Percentiles rank a stretch among this genome's conserved stretches.
Conservation (phyloP, 2,113 vertebrate genomes). For the Bagarius yarrelli region DNA sequence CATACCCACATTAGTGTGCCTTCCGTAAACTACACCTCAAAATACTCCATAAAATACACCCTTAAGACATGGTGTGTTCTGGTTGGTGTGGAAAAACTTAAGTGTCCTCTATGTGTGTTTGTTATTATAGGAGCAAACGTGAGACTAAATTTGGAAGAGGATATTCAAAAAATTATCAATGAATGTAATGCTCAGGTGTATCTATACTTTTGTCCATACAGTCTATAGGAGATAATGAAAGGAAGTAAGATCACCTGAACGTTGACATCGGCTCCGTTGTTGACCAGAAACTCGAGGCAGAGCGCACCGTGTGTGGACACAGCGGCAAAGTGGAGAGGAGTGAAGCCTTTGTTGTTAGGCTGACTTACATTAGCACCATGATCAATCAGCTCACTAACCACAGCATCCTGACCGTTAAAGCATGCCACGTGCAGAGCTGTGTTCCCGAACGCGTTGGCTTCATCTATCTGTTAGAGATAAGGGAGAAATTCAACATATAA, state of each 20-base stretch:
- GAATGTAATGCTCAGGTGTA: no score
- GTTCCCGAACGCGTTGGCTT: conserved; percentile 91
- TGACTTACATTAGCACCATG: conserved; percentile 95
- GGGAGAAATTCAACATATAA: background rate
- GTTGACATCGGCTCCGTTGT: conserved; percentile 93
- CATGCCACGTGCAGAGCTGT: conserved; percentile 94
- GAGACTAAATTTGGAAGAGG: no score
- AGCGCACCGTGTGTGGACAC: conserved; percentile 91
- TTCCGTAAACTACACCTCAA: no score
- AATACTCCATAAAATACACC: no score
- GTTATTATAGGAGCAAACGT: no score
- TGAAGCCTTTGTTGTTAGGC: conserved; percentile 92
- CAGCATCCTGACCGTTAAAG: conserved; percentile 91
- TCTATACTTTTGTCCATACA: no score
- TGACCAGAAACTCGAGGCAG: conserved; percentile 91
- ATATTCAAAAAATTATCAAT: no score
- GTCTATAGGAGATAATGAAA: no score
- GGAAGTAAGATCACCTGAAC: conserved; percentile 77
- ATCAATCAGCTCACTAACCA: conserved; percentile 92
- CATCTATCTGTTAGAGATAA: conserved; percentile 81
- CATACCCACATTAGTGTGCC: no score
- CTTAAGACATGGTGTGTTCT: no score
- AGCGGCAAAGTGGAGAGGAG: conserved; percentile 93
- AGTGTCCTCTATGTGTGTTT: no score
- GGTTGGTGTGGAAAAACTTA: no score